These are phyloP conservation scores for Pipistrellus pygmaeus DNA, from an alignment of 2,797 vertebrate species.

Conservation along the genomic window DNA sequence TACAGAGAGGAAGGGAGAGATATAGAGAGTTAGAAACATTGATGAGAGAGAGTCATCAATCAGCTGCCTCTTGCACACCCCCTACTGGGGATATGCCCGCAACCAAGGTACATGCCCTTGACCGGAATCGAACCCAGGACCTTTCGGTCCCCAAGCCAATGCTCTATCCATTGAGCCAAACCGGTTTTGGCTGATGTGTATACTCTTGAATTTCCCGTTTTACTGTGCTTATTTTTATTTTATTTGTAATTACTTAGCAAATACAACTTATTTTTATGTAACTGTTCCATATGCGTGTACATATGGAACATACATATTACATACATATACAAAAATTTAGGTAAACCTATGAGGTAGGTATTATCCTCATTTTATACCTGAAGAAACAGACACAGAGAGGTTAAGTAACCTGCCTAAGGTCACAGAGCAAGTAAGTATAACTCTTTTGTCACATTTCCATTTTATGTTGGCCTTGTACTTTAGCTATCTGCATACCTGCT, in stretches of 20 bases:
- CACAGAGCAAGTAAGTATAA: not conserved
- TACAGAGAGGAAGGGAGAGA: no score
- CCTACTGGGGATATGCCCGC: no score
- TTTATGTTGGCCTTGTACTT: not conserved
- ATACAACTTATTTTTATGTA: not conserved
- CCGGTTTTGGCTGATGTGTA: not conserved
- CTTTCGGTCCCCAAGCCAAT: no score
- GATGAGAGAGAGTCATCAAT: no score
- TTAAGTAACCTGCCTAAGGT: not conserved
- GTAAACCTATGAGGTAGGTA: not conserved
- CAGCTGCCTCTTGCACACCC: no score
- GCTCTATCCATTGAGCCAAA: no score
- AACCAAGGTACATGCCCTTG: no score
- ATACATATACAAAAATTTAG: not conserved
- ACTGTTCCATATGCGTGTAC: not conserved
- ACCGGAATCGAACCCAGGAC: no score
- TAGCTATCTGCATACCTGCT: not conserved
- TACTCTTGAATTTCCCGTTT: not conserved
- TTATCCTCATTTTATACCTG: not conserved
- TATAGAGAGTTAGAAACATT: no score
- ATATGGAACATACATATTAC: not conserved
- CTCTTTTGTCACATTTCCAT: not conserved
- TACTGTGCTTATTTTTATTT: slow-evolving; percentile 14
- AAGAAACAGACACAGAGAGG: slow-evolving; percentile 19
- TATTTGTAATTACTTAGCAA: not conserved